Base-by-base conservation (phyloP, 2,113 vertebrate genomes). In the Rhea pennata region DNA sequence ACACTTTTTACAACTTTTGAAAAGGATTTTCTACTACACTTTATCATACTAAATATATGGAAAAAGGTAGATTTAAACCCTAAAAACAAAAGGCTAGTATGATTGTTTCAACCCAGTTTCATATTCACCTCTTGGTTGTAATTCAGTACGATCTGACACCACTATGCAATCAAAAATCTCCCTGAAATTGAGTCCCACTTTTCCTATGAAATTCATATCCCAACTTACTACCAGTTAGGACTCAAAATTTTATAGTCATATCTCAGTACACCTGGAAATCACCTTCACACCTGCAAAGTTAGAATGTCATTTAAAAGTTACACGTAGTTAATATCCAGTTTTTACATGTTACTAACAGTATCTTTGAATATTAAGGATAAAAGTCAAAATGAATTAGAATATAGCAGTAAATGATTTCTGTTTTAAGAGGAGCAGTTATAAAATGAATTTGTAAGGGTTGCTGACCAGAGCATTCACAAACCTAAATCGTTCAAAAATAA, bases 151-250 rank as follows among this genome's bases (percentile, higher is more conserved):
- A 56, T 44, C 36, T 54, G 27, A 67, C 19, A 86, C 7, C 1
- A 40, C 3, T 3, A 12, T 3, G 3, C n/a, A 7, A 6, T 53
- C 65, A 85, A 88, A 88, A 90, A 33, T 40, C 3, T 2, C 15
- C 75, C 53, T 76, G 26, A 79, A 81, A 3, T 4, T 0, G 15
- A 84, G 75, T 48, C 1, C 5, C 10, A 21, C 3, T 44, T 54
- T 53, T 77, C 5, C 3, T 39, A 6, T 14, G 12, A 46, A 83
- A 84, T 46, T 73, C 0, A 0, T 33, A 6, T 33, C 22, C 11
- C 10, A 74, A 5, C 1, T 3, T 44, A 46, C 46, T 3, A 64
- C 3, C 5, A 67, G 10, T 12, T 13, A 75, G 29, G 48, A 39
- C 20, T 75, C 33, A 56, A 33, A 17, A 53, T 36, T 72, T 87